phyloP scores from a whole-genome alignment of 2,113 vertebrate species.

The Dryoscopus gambensis region DNA sequence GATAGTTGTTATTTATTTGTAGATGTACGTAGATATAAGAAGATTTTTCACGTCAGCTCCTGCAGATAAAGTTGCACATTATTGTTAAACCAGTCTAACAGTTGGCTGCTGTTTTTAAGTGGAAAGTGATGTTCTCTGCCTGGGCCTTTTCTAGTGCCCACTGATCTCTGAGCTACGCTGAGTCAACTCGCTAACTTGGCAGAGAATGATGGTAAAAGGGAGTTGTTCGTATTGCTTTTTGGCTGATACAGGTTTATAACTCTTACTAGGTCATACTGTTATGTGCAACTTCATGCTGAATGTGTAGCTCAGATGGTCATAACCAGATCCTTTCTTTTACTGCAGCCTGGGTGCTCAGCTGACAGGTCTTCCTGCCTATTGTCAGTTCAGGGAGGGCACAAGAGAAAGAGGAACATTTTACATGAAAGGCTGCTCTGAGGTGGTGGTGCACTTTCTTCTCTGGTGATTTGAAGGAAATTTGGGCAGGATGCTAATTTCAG shows the following conservation, averaged over 20 bases:
- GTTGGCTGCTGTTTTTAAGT: background rate
- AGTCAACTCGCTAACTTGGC: background rate
- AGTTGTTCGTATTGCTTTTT: background rate
- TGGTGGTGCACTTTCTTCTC: background rate
- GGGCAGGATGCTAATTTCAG: background rate
- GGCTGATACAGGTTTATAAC: background rate
- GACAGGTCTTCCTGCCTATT: background rate
- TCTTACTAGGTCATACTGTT: background rate
- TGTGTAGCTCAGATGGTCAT: background rate
- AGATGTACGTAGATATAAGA: background rate
- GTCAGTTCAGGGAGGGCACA: background rate
- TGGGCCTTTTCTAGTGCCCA: background rate
- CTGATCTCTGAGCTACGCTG: background rate
- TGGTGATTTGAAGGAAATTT: background rate
- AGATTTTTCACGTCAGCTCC: background rate
- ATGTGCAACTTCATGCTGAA: background rate
- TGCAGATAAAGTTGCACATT: background rate
- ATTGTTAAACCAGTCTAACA: background rate
- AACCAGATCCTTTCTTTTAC: background rate
- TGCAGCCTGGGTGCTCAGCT: background rate
- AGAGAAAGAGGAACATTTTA: background rate
- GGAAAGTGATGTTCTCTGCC: background rate
- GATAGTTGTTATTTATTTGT: background rate
- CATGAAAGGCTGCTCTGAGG: background rate
- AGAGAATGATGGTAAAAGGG: background rate